Conservation (phyloP, 2,888 invertebrate species). For the Zonitis immaculata region DNA sequence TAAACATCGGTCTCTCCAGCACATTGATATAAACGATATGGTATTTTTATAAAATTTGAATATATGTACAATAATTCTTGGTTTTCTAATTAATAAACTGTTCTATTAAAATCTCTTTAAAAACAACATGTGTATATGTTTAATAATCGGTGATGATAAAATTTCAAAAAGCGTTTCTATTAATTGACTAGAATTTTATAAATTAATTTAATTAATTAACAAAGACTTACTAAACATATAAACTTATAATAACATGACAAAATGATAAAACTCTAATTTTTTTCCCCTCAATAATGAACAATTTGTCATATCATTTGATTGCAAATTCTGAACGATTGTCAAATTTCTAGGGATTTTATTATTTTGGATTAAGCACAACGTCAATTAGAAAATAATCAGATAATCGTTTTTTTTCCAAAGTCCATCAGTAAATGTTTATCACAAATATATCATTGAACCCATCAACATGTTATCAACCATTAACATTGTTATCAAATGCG, state of each 20-base stretch:
- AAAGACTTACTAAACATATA: not conserved
- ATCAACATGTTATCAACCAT: no score
- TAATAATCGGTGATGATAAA: not conserved
- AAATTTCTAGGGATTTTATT: not conserved
- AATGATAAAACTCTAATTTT: not conserved
- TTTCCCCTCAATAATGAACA: slow-evolving; percentile 16
- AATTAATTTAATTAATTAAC: not conserved
- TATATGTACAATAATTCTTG: no score
- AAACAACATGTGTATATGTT: slow-evolving; percentile 5
- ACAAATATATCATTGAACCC: no score
- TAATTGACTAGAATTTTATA: slow-evolving; percentile 33
- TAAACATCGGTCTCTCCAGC: slow-evolving; percentile 6
- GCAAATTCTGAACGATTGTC: slow-evolving; percentile 7
- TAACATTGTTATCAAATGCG: no score
- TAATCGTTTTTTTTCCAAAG: no score
- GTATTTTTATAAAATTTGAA: not conserved
- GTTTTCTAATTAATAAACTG: slow-evolving; percentile 1
- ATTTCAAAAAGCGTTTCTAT: slow-evolving; percentile 16
- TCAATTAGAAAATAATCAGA: no score
- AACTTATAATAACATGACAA: slow-evolving; percentile 2
- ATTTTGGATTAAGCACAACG: not conserved
- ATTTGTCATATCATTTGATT: slow-evolving; percentile 26
- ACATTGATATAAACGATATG: slow-evolving; percentile 7
- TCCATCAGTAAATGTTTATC: no score
- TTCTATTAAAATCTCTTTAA: slow-evolving; percentile 4